phyloP scores from a whole-genome alignment of 2,113 vertebrate genomes.

The Philantomba maxwellii region DNA sequence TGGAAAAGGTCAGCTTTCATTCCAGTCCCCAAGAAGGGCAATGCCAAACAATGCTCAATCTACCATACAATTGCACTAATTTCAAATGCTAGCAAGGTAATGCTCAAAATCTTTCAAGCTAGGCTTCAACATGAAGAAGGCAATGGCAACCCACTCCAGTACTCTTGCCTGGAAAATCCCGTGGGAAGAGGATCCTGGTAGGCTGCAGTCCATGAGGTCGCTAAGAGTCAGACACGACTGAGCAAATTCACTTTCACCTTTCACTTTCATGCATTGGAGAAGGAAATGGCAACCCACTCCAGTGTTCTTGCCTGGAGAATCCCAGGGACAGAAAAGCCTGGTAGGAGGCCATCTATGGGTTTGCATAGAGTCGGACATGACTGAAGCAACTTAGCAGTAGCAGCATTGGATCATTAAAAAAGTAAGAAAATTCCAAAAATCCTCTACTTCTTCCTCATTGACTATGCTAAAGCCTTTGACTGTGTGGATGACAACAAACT shows the following conservation, averaged over 20 bases:
- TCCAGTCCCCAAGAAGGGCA: background rate
- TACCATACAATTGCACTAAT: background rate
- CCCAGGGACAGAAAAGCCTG: background rate
- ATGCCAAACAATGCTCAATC: background rate
- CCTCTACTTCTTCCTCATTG: background rate
- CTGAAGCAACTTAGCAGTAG: background rate
- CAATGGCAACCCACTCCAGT: background rate
- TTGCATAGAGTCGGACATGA: rapidly evolving
- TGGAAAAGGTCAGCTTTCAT: background rate
- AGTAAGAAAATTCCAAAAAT: background rate
- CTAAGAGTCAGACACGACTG: background rate
- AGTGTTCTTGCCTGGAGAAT: background rate
- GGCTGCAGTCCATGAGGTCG: background rate
- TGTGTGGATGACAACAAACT: background rate
- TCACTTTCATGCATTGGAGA: background rate
- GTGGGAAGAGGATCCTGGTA: background rate
- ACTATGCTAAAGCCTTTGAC: background rate
- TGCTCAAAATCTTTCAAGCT: background rate
- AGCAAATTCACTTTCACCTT: background rate
- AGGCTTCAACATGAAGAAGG: background rate
- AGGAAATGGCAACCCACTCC: background rate
- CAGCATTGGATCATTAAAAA: background rate
- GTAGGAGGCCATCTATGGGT: background rate
- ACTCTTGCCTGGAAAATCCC: background rate
- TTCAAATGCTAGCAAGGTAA: background rate